These are phyloP conservation scores for Drosophila murphyi DNA, from an alignment of 1,140 invertebrate genomes.

Conservation along the genomic window DNA sequence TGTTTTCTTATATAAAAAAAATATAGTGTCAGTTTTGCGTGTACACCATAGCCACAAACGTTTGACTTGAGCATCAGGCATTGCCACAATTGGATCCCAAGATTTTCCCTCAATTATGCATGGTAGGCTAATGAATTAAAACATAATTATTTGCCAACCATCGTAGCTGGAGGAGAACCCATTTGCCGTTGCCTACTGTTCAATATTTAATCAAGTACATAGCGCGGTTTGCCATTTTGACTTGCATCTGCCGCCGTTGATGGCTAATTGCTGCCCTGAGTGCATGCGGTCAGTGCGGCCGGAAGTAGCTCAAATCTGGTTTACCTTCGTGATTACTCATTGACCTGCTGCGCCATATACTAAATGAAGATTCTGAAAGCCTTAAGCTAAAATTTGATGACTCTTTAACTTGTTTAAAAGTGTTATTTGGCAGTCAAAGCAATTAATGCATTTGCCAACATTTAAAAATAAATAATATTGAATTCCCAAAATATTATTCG, in stretches of 20 bases:
- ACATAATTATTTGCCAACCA: constrained; percentile 62
- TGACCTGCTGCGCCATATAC: neutral
- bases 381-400: no score
- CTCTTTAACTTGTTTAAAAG: no score
- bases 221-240: constrained; percentile 55
- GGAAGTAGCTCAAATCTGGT: constrained; percentile 8
- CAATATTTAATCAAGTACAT: constrained; percentile 70
- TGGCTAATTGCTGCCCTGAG: constrained; percentile 22
- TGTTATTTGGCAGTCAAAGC: no score
- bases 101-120: constrained; percentile 57
- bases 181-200: constrained; percentile 25
- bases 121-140: constrained; percentile 57
- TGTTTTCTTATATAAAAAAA: constrained; percentile 30
- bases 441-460: no score
- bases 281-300: neutral
- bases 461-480: no score
- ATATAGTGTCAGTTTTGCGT: constrained; percentile 11
- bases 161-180: constrained; percentile 24
- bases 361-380: neutral
- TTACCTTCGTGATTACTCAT: constrained; percentile 2
- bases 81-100: constrained; percentile 29
- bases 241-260: constrained; percentile 12
- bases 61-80: constrained; percentile 13
- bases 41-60: neutral
- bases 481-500: no score